Percentiles rank a stretch among this genome's conserved stretches.
These are phyloP conservation scores for Diacarnus erythraeanus DNA, from an alignment of 37 sponge, comb jelly and placozoan genomes.

Conservation along the genomic window DNA sequence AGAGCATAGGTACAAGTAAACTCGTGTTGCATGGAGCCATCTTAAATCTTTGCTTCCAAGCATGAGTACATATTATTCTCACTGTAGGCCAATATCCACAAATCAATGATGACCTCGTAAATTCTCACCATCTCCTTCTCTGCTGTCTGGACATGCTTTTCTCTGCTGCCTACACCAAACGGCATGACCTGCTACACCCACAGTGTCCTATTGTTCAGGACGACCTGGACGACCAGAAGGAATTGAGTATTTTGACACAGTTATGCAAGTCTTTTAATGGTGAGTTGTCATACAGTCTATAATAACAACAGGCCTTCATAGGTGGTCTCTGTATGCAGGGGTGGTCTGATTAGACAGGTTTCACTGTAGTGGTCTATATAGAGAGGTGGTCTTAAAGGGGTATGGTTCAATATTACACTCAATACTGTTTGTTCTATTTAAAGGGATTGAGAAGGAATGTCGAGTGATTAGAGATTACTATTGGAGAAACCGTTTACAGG, in stretches of 20 bases:
- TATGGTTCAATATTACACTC: no score
- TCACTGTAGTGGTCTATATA: no score
- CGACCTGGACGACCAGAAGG: slow-evolving; percentile 6
- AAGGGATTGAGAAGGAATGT: slow-evolving; percentile 81
- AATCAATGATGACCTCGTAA: slow-evolving; percentile 88
- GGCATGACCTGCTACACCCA: slow-evolving; percentile 70
- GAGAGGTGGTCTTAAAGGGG: background rate
- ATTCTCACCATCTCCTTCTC: slow-evolving; percentile 85
- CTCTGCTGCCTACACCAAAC: slow-evolving; percentile 41
- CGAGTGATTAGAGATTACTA: slow-evolving; percentile 63
- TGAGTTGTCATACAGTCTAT: slow-evolving; percentile 4
- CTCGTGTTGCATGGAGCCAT: background rate
- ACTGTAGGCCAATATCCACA: slow-evolving; percentile 70
- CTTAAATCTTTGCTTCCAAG: background rate
- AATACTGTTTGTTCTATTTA: background rate
- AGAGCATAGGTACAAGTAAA: background rate
- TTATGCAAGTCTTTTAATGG: slow-evolving; percentile 59
- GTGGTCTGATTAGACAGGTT: background rate
- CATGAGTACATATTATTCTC: no score
- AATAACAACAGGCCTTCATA: no score
- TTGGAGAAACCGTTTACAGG: slow-evolving; percentile 59
- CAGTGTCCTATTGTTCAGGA: slow-evolving; percentile 45
- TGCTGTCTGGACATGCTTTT: slow-evolving; percentile 89
- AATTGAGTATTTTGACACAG: slow-evolving; percentile 38
- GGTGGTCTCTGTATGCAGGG: background rate